These are phyloP conservation scores for Drosophila testacea DNA, from an alignment of 2,888 invertebrate genomes.

Conservation along the genomic window DNA sequence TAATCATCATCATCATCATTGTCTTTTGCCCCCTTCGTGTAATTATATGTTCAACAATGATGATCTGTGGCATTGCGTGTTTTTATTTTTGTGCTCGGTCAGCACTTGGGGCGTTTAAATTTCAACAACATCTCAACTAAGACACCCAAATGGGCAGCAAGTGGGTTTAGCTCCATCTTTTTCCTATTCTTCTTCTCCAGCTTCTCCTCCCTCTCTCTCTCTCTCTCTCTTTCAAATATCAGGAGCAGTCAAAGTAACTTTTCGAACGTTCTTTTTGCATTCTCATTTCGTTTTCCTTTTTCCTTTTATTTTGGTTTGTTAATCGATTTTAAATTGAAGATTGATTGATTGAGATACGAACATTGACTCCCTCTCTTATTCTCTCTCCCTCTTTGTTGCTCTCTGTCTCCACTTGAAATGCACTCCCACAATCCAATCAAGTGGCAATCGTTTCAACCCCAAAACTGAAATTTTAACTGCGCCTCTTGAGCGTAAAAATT, in stretches of 20 bases:
- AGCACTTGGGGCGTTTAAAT: slow-evolving; percentile 54
- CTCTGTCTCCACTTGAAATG: slow-evolving; percentile 33
- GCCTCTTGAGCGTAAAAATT: slow-evolving; percentile 33
- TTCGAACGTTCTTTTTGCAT: neutral
- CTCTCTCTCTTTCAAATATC: neutral
- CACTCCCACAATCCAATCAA: slow-evolving; percentile 32
- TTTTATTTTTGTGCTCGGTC: slow-evolving; percentile 17
- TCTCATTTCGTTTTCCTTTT: slow-evolving; percentile 10
- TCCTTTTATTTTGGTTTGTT: slow-evolving; percentile 21
- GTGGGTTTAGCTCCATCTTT: neutral
- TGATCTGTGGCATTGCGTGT: slow-evolving; percentile 31
- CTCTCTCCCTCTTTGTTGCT: too few relatives aligned
- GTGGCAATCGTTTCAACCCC: slow-evolving; percentile 3
- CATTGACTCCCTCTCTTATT: slow-evolving; percentile 1
- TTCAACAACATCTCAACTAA: slow-evolving; percentile 69
- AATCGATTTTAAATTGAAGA: slow-evolving; percentile 72
- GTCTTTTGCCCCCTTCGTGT: slow-evolving; percentile 17
- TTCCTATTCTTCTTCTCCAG: neutral
- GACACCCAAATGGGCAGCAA: slow-evolving; percentile 19
- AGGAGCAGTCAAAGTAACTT: slow-evolving; percentile 17
- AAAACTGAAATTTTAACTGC: neutral
- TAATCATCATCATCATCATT: neutral
- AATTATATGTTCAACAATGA: slow-evolving; percentile 53
- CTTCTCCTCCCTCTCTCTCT: neutral
- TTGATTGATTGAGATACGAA: slow-evolving; percentile 66